Base-by-base conservation (phyloP, 1,140 invertebrate species). In the Lerema accius region DNA sequence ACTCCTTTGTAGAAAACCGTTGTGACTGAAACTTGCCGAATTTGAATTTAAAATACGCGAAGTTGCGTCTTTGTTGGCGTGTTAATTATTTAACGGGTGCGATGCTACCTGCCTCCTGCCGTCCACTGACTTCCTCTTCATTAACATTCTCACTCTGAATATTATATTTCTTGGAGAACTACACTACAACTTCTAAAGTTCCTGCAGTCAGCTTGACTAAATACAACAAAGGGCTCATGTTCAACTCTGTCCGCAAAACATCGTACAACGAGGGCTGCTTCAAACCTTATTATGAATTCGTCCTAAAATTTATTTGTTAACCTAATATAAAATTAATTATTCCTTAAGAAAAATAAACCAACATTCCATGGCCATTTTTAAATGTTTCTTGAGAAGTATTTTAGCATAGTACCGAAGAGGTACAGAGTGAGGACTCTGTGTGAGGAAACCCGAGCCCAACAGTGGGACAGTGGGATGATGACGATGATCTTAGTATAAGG, bases 31-130 rank as follows among this genome's bases (percentile, higher is more conserved):
- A 78, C 70, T 78, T 79, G 61, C 42, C 32, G 14, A 64, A 84
- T 86, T 84, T 84, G 75, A 82, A 86, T 82, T 86, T 85, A 80
- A 84, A 84, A 86, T 86, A 68, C 48, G 48, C 56, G 49, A 78
- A 81, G 71, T 78, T 73, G 63, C 65, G 69, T 77, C 73, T 75
- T 66, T 63, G 63, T 69, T 63, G 56, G 53, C 40, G 65, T 83
- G 82, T 85, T 85, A 82, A 88, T 86, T 86, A 74, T 82, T 80
- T 76, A 71, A 63, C 72, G 71, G 65, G 68, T 63, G 60, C 63
- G 67, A 65, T 63, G 58, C 46, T 76, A 79, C 71, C 79, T 82
- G 83, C 39, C 78, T n/a, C n/a, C n/a, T n/a, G n/a, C n/a, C n/a
- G 75, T 42, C 59, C 71, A 53, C 61, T 53, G 40, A 45, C 51